Evolutionary conservation across 1,140 invertebrate species (phyloP).

Genomic region (Geopemphigus sp.): DNA sequence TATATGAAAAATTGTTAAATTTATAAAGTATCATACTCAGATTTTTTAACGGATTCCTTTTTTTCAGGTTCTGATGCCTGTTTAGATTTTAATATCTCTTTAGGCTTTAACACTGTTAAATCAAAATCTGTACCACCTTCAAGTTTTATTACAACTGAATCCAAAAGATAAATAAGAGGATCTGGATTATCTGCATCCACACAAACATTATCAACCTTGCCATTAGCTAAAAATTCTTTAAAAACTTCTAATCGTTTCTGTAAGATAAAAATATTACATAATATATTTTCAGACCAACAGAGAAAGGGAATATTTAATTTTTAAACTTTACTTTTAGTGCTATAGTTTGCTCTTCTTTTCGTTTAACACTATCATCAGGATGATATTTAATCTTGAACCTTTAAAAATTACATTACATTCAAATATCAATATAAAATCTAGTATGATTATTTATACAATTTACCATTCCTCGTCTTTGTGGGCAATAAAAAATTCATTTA

Average conservation of each 20-base stretch:
- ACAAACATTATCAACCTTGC: constrained; percentile 72
- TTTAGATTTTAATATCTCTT: constrained; percentile 57
- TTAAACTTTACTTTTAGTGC: constrained; percentile 71
- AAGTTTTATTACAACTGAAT: constrained; percentile 94
- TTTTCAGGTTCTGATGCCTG: constrained; percentile 55
- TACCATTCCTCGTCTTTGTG: constrained; percentile 99
- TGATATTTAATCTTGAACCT: constrained; percentile 99
- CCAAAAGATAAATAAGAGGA: constrained; percentile 81
- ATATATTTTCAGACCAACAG: too few species aligned
- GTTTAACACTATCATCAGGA: constrained; percentile 90
- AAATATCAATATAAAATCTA: constrained; percentile 50
- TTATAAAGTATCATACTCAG: constrained; percentile 25
- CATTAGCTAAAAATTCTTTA: constrained; percentile 74
- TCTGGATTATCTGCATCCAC: constrained; percentile 88
- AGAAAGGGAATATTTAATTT: too few species aligned
- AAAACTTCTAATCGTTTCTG: constrained; percentile 89
- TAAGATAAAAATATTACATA: constrained; percentile 41
- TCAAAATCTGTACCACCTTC: constrained; percentile 97
- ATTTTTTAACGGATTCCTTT: constrained; percentile 49
- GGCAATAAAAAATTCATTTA: constrained; percentile 97
- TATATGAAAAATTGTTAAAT: neutral
- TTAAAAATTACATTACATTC: constrained; percentile 1
- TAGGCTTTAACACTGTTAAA: constrained; percentile 68
- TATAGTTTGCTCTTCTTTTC: constrained; percentile 80
- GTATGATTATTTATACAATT: constrained; percentile 54